phyloP scores from a whole-genome alignment of 2,797 vertebrate species.

The Molossus molossus region DNA sequence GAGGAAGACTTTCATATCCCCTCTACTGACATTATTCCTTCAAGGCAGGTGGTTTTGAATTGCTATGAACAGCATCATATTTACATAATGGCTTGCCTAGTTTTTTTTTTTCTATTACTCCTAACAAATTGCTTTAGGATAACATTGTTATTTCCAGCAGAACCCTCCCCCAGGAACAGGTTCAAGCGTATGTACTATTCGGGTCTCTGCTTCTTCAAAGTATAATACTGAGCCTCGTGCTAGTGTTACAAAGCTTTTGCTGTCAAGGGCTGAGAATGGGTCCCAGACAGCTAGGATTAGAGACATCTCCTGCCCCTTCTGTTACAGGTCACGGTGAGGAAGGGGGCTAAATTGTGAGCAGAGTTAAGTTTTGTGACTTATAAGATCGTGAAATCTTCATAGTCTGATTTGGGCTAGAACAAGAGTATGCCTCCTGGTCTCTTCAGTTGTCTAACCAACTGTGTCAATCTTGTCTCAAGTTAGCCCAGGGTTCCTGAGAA shows the following conservation, averaged over 20 bases:
- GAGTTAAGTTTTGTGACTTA: neutral
- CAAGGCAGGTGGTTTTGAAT: conserved; percentile 77
- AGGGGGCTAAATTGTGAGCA: neutral
- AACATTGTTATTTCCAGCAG: conserved; percentile 65
- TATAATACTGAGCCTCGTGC: neutral
- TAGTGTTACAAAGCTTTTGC: neutral
- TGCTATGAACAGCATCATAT: conserved; percentile 63
- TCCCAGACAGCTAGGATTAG: neutral
- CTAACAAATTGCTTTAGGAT: conserved; percentile 69
- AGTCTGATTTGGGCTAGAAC: neutral
- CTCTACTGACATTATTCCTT: conserved; percentile 60
- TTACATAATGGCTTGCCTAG: conserved; percentile 73
- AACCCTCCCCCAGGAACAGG: neutral
- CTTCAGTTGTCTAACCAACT: neutral
- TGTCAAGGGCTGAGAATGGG: neutral
- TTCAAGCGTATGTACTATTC: neutral
- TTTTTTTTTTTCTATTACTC: conserved; percentile 11
- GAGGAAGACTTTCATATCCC: conserved; percentile 41
- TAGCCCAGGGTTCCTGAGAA: neutral
- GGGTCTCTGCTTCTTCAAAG: conserved; percentile 32
- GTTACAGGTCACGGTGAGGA: neutral
- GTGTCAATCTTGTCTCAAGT: neutral
- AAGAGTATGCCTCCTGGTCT: neutral
- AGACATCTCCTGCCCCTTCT: neutral
- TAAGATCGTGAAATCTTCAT: neutral